phyloP scores from a whole-genome alignment of 1,140 invertebrate species.

The Stegodyphus mimosarum region DNA sequence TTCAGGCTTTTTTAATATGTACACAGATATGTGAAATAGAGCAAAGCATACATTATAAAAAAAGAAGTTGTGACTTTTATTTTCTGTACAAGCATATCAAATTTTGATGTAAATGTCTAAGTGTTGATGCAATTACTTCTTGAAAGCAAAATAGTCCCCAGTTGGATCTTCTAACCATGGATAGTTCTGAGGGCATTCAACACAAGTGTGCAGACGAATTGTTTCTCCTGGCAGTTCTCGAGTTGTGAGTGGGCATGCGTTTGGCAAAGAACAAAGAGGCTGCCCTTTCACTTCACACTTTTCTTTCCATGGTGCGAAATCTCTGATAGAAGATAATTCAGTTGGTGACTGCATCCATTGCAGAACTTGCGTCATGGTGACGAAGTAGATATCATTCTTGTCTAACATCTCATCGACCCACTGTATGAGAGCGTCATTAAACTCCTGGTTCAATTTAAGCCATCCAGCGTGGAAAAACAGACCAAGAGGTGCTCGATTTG shows the following conservation, averaged over 20 bases:
- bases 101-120: conserved; percentile 10
- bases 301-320: conserved; percentile 95
- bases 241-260: conserved; percentile 88
- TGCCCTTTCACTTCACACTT: conserved; percentile 94
- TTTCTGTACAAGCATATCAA: conserved; percentile 56
- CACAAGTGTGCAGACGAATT: conserved; percentile 90
- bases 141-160: conserved; percentile 86
- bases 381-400: conserved; percentile 93
- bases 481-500: conserved; percentile 91
- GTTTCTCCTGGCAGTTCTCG: conserved; percentile 92
- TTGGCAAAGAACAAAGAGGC: conserved; percentile 90
- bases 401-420: conserved; percentile 93
- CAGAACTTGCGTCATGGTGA: conserved; percentile 96
- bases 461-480: conserved; percentile 96
- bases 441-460: conserved; percentile 95
- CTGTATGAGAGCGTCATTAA: conserved; percentile 90
- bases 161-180: conserved; percentile 95
- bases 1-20: too few relatives aligned
- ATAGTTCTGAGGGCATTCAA: conserved; percentile 95
- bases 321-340: conserved; percentile 83
- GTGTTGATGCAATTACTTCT: conserved; percentile 61
- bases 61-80: conserved; percentile 25
- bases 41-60: not conserved
- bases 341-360: conserved; percentile 98
- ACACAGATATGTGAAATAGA: too few relatives aligned